phyloP scores from a whole-genome alignment of 2,113 vertebrate genomes.

The Enhydra lutris region DNA sequence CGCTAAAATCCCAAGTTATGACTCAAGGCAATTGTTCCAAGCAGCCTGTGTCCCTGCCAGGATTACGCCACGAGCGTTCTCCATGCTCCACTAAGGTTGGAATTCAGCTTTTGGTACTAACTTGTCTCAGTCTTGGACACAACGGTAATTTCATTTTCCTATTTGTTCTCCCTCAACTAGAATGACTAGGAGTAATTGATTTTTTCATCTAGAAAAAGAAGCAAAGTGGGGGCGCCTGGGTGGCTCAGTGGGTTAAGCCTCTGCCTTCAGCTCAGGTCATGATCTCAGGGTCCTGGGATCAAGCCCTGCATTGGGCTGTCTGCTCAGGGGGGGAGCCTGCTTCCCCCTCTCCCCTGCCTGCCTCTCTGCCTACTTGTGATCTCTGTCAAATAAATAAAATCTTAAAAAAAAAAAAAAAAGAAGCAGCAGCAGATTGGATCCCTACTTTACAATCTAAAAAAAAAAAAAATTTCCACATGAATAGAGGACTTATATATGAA shows the following conservation, averaged over 20 bases:
- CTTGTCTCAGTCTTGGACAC: not conserved
- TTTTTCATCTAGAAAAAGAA: not conserved
- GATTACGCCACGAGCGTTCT: not conserved
- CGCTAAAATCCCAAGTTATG: not conserved
- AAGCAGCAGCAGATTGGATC: not conserved
- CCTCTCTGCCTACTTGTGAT: no score
- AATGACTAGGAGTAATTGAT: not conserved
- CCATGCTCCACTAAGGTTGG: not conserved
- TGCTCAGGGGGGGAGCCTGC: no score
- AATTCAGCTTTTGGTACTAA: not conserved
- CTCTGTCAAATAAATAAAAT: no score
- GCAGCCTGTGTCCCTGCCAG: no score
- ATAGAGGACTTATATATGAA: not conserved
- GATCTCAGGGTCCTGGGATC: no score
- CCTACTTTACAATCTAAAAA: not conserved
- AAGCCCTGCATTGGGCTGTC: no score
- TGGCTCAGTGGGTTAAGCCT: no score
- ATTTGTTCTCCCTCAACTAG: not conserved
- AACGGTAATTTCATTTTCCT: not conserved
- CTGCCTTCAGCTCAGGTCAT: no score
- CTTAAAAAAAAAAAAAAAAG: not conserved
- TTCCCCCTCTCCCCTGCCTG: no score
- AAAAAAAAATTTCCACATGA: not conserved
- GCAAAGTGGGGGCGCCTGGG: not conserved
- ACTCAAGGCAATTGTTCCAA: not conserved